Conservation (phyloP, 2,888 invertebrate species). For the Pollenia amentaria region DNA sequence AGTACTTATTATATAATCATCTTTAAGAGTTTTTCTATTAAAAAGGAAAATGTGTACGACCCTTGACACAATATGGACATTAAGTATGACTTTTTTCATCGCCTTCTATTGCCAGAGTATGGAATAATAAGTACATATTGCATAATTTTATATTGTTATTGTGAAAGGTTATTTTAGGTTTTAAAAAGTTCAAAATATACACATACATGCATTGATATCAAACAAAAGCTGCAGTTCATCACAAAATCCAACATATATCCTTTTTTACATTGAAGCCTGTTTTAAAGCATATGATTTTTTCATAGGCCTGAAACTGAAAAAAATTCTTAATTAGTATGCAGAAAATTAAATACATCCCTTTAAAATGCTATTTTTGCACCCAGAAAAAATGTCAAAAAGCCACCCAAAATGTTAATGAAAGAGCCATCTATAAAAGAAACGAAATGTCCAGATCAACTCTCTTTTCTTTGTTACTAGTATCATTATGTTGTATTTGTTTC, state of each 20-base stretch:
- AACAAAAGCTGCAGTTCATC: neutral
- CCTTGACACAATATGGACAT: constrained; percentile 58
- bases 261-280: neutral
- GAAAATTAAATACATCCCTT: constrained; percentile 50
- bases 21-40: constrained; percentile 15
- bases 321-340: constrained; percentile 62
- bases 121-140: neutral
- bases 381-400: constrained; percentile 15
- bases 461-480: too few relatives aligned
- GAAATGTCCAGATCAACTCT: too few relatives aligned
- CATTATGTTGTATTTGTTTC: too few relatives aligned
- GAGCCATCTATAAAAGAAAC: neutral
- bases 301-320: neutral
- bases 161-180: constrained; percentile 3
- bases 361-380: neutral
- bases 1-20: constrained; percentile 18
- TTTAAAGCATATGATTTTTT: neutral
- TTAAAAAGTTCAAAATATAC: neutral
- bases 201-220: neutral
- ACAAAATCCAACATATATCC: neutral
- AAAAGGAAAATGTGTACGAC: constrained; percentile 55
- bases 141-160: neutral
- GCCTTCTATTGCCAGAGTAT: neutral
- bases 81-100: constrained; percentile 4
- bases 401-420: constrained; percentile 25